A percentile compares a stretch with the other conserved stretches of the same genome.
Evolutionary conservation across 2,113 vertebrate genomes (phyloP).

Genomic region (Callopanchax toddi): DNA sequence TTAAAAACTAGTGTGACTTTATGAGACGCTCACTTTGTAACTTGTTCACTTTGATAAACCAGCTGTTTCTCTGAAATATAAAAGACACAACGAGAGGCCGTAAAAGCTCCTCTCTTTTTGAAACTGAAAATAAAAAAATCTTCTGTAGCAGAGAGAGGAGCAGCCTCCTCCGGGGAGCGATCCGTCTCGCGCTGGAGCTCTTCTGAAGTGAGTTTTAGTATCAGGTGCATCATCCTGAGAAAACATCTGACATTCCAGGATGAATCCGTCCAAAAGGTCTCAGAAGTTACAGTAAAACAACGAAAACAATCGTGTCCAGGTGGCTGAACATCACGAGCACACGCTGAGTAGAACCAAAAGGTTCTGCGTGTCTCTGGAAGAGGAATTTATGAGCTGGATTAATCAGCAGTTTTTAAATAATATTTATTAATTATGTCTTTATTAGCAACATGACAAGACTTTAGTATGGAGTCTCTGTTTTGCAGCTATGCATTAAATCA

Average conservation of each 20-base stretch:
- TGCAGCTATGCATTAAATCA: too few species aligned
- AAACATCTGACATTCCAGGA: constrained; percentile 93
- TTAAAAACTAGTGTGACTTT: too few species aligned
- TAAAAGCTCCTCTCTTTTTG: constrained; percentile 67
- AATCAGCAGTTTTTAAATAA: too few species aligned
- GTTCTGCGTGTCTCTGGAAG: constrained; percentile 86
- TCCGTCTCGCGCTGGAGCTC: constrained; percentile 85
- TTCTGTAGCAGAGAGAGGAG: constrained; percentile 83
- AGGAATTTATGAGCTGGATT: neutral
- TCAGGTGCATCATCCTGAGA: constrained; percentile 99
- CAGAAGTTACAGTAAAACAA: constrained; percentile 79
- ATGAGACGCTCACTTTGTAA: neutral
- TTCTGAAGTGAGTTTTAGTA: constrained; percentile 94
- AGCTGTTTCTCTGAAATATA: constrained; percentile 81
- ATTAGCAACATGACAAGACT: too few species aligned
- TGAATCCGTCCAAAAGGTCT: constrained; percentile 95
- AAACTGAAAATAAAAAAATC: constrained; percentile 43
- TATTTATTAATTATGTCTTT: too few species aligned
- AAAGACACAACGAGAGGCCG: constrained; percentile 86
- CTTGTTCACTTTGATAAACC: neutral
- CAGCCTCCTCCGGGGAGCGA: constrained; percentile 84
- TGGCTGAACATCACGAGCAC: constrained; percentile 83
- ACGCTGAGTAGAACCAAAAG: constrained; percentile 91
- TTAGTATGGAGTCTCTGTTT: too few species aligned
- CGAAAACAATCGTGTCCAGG: constrained; percentile 82